Base-by-base conservation (phyloP, 2,113 vertebrate genomes). In the Progne subis region DNA sequence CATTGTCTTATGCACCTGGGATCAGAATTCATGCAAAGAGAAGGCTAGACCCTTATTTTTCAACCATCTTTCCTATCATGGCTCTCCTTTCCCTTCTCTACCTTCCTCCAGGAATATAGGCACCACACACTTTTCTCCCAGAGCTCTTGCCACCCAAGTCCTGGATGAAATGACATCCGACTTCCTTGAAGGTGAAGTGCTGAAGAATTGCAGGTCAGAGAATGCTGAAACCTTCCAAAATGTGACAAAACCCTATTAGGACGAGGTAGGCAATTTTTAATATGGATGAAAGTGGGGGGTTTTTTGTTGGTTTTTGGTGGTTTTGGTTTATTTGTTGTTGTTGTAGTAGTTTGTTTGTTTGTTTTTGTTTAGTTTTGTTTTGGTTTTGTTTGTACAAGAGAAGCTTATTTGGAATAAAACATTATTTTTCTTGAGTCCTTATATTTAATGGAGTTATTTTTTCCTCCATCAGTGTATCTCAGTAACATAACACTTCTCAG, bases 21-120 rank as follows among this genome's bases (percentile, higher is more conserved):
- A 59, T 37, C 31, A 82, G 50, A 69, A 74, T 56, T 50, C 47
- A 88, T 15, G 5, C 23, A 78, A 90, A 60, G 8, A 52, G 19
- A 83, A 80, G 23, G n/a, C 9, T 15, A 63, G 4, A 25, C 5
- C 32, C 14, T 31, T 53, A 20, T 15, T 18, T 53, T 72, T 39
- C 3, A 7, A 8, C 4, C 0, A 0, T 28, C 19, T 82, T 74
- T 88, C 29, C 6, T 61, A 23, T 41, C 0, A 4, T 12, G 7
- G 19, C 4, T 57, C 18, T 84, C 31, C 37, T 90, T 79, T 75
- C 31, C 5, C 67, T 79, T 25, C 6, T 57, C 20, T 67, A 26
- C 9, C 4, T 63, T 7, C 17, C 18, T 71, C 12, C 24, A 43
- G 37, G n/a, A 31, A 32, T 7, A 19, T 0, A 53, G 21, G 8